A percentile compares a stretch with the other conserved stretches of the same genome.
These are phyloP conservation scores for Dermochelys coriacea DNA, from an alignment of 2,797 vertebrate genomes.

Conservation along the genomic window DNA sequence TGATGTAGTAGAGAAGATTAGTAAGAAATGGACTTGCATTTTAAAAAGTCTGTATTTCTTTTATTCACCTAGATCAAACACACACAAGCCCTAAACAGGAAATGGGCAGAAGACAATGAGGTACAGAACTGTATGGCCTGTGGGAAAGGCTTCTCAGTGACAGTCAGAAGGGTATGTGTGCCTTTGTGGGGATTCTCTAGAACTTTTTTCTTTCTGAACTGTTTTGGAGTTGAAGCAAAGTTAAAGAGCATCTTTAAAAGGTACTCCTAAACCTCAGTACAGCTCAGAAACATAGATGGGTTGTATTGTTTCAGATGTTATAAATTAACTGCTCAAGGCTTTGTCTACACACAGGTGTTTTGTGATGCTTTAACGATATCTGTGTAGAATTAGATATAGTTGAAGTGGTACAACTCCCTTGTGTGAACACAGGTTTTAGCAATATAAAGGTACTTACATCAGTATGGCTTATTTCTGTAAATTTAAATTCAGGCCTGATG, in stretches of 20 bases:
- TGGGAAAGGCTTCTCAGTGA: constrained; percentile 94
- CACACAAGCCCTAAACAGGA: constrained; percentile 93
- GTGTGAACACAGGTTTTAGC: neutral
- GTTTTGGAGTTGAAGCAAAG: neutral
- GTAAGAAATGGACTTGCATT: constrained; percentile 1
- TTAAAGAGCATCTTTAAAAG: neutral
- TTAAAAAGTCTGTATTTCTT: neutral
- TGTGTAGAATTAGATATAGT: neutral
- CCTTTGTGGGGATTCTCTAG: neutral
- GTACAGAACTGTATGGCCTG: constrained; percentile 98
- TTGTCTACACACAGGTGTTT: neutral
- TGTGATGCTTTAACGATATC: neutral
- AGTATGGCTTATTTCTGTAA: neutral
- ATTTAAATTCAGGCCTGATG: neutral
- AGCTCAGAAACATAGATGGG: neutral
- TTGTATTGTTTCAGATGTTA: neutral
- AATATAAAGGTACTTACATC: neutral
- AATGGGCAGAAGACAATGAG: constrained; percentile 97
- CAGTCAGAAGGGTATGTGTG: constrained; percentile 90
- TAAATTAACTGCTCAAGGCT: neutral
- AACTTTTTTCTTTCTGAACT: neutral
- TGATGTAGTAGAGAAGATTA: neutral
- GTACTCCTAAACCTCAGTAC: neutral
- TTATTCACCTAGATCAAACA: constrained; percentile 90
- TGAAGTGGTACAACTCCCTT: neutral